Base-by-base conservation (phyloP, 2,888 invertebrate genomes). In the Andrena dorsata region DNA sequence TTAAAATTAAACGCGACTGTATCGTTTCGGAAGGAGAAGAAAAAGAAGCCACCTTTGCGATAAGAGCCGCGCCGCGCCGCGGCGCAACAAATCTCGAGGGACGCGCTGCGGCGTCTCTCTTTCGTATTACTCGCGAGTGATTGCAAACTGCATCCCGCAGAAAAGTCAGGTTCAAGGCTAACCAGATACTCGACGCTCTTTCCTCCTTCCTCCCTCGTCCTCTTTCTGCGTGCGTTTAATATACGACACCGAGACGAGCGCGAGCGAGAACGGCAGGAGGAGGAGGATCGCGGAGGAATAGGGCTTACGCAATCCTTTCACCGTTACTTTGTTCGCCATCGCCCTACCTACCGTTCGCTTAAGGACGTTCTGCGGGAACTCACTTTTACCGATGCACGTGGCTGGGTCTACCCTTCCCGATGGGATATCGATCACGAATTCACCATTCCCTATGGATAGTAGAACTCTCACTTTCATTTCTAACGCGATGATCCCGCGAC, bases 221-320 rank as follows among this genome's bases (percentile, higher is more conserved):
- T 60, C 47, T 71, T 70, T 75, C 68, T 64, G 58, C 68, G 68
- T 70, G 75, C 72, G 75, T 80, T 76, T 83, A 75, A 84, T 76
- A 83, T 69, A 82, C 72, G 81, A 82, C 66, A 63, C 68, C 28
- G 63, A 20, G 41, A 32, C 51, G n/a, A 56, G 58, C 56, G 53
- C 60, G 49, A n/a, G 10, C 51, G 58, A 56, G 56, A 26, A 56
- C 2, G 56, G 3, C 20, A 10, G 13, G 66, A 58, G 61, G 56
- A 2, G 47, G n/a, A 61, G 61, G 53, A 28, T 32, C 61, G 26
- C 41, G 28, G 75, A 71, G 73, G 77, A 66, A 63, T 61, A 72
- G 64, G 64, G 61, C 87, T 90, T 90, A 90, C 87, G 90, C 89
- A 90, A 90, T 86, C 88, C 85, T 88, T 89, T 86, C 83, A 88